phyloP scores from a whole-genome alignment of 2,888 invertebrate species.

The Yponomeuta malinellus region DNA sequence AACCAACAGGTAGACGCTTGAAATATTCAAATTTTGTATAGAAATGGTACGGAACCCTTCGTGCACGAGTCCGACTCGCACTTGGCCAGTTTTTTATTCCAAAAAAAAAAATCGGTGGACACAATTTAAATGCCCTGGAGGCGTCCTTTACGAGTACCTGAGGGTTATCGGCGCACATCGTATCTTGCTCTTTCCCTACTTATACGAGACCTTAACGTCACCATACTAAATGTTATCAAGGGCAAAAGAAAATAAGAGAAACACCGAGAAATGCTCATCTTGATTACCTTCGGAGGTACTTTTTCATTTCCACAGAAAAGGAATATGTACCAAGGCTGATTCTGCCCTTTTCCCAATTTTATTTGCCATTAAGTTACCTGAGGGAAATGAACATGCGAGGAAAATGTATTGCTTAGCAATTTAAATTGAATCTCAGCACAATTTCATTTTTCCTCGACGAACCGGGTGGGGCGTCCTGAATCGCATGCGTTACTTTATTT shows the following conservation, averaged over 20 bases:
- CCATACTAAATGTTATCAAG: not conserved
- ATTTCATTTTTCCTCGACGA: slow-evolving; percentile 12
- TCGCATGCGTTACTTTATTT: not conserved
- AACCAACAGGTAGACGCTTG: too few species aligned
- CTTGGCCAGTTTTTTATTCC: too few species aligned
- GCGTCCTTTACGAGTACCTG: too few species aligned
- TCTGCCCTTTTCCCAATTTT: slow-evolving; percentile 14
- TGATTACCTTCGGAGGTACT: not conserved
- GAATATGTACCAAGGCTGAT: not conserved
- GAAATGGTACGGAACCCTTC: too few species aligned
- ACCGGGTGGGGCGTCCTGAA: not conserved
- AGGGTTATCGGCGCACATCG: too few species aligned
- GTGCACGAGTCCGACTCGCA: too few species aligned
- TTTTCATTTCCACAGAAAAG: not conserved
- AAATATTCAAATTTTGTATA: too few species aligned
- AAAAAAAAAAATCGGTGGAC: too few species aligned
- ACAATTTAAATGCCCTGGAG: too few species aligned
- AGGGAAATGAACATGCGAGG: slow-evolving; percentile 14
- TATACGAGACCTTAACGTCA: not conserved
- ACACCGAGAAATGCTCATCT: not conserved
- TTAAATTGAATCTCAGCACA: slow-evolving; percentile 14
- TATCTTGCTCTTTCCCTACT: too few species aligned
- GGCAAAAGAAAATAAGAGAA: not conserved
- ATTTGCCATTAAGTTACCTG: slow-evolving; percentile 15
- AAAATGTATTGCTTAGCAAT: slow-evolving; percentile 16